phyloP scores from a whole-genome alignment of 1,140 invertebrate species.

The Leptoteleia sp. region DNA sequence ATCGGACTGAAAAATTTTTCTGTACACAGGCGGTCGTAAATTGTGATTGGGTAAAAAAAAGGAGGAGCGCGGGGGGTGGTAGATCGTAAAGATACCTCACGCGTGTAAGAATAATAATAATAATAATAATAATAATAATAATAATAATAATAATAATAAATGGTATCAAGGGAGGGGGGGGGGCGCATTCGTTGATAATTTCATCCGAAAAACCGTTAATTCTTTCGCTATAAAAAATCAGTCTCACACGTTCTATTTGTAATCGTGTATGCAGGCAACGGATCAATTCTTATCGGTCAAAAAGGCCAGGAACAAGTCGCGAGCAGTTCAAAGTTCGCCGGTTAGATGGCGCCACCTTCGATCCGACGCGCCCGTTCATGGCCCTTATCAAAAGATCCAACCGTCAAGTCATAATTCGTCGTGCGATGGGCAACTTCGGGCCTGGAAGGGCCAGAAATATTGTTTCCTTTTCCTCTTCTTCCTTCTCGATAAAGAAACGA shows the following conservation, averaged over 20 bases:
- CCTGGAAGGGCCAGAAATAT: too few relatives aligned
- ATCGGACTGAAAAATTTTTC: slow-evolving; percentile 52
- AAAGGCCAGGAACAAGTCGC: slow-evolving; percentile 38
- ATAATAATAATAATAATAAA: slow-evolving; percentile 22
- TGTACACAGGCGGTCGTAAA: slow-evolving; percentile 48
- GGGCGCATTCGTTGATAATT: slow-evolving; percentile 47
- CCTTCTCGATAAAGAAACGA: too few relatives aligned
- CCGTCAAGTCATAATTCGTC: slow-evolving; percentile 31
- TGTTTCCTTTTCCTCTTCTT: too few relatives aligned
- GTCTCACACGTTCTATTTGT: slow-evolving; percentile 72
- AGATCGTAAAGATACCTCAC: slow-evolving; percentile 11
- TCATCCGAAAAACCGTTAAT: slow-evolving; percentile 40
- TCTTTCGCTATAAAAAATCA: slow-evolving; percentile 76
- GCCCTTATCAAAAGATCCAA: slow-evolving; percentile 45
- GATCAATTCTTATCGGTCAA: slow-evolving; percentile 62
- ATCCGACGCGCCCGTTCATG: slow-evolving; percentile 14
- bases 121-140: too few relatives aligned
- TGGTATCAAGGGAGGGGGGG: slow-evolving; percentile 20
- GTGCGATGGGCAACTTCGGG: too few relatives aligned
- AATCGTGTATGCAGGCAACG: too few relatives aligned
- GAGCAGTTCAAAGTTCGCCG: background rate
- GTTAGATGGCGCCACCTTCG: slow-evolving; percentile 14
- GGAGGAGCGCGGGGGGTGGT: background rate
- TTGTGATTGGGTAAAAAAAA: background rate
- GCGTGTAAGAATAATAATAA: too few relatives aligned